Base-by-base conservation (phyloP, 2,113 vertebrate species). In the Pithys albifrons region DNA sequence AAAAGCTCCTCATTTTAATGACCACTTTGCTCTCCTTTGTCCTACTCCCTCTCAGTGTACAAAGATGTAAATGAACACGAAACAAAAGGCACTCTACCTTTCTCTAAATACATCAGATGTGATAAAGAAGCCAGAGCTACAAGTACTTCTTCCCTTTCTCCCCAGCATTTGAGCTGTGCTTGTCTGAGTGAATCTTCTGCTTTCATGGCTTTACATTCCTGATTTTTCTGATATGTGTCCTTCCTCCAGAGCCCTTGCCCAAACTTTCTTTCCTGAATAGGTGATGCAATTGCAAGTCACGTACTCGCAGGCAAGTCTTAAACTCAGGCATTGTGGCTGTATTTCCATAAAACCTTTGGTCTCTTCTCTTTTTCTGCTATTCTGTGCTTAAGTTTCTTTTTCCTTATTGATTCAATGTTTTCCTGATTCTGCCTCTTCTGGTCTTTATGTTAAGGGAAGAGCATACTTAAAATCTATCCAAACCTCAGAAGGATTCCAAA, bases 281-380 rank as follows among this genome's bases (percentile, higher is more conserved):
- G 7, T 2, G 3, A 16, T 41, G 14, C 1, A 2, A 10, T 3
- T 85, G 7, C 17, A 67, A 59, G 31, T 43, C 10, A 20, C 5
- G 6, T 45, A 41, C 77, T 4, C 2, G 7, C 57, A 89, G 66
- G 19, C 13, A 64, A 28, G n/a, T 49, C 69, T 39, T 54, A 33
- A 74, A 20, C 46, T 70, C 37, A 7, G 27, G 12, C 41, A 75
- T 13, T 29, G 22, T 79, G 27, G 20, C 62, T 83, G 6, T 14
- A n/a, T 29, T n/a, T 82, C 52, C n/a, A 27, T 59, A 76, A 65
- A 82, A 33, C 8, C 35, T 19, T 19, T 24, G 8, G 4, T 27
- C 33, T 85, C 39, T 58, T 27, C 5, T 84, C 22, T 81, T 91
- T 85, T 75, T 8, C 33, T 8, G 20, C 22, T 57, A 1, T 49